Conservation (phyloP, 2,888 invertebrate species). For the Rhogogaster chlorosoma region DNA sequence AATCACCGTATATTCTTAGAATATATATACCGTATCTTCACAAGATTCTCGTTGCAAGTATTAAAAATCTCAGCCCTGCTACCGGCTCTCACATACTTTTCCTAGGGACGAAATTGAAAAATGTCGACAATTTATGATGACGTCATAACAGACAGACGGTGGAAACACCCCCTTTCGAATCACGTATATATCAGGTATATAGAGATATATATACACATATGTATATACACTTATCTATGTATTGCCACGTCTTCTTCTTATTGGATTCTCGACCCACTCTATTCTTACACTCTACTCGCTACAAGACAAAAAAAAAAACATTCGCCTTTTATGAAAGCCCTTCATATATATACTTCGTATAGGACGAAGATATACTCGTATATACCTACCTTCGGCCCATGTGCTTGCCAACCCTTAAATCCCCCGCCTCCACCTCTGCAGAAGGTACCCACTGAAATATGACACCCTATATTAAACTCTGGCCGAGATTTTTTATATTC, state of each 20-base stretch:
- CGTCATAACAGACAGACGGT: slow-evolving; percentile 50
- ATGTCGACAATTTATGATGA: slow-evolving; percentile 57
- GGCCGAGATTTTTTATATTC: slow-evolving; percentile 56
- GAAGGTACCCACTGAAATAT: slow-evolving; percentile 59
- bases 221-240: not conserved
- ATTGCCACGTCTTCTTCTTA: slow-evolving; percentile 50
- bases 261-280: slow-evolving; percentile 56
- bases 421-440: slow-evolving; percentile 51
- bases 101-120: slow-evolving; percentile 54
- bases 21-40: not conserved
- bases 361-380: slow-evolving; percentile 6
- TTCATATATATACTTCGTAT: slow-evolving; percentile 37
- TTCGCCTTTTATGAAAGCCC: slow-evolving; percentile 55
- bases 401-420: slow-evolving; percentile 39
- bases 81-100: not conserved
- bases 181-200: not conserved
- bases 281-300: slow-evolving; percentile 41
- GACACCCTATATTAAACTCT: slow-evolving; percentile 66
- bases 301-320: slow-evolving; percentile 62
- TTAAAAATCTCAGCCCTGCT: slow-evolving; percentile 12
- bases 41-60: not conserved
- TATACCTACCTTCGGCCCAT: not conserved
- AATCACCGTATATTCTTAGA: not conserved
- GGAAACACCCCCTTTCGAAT: slow-evolving; percentile 41
- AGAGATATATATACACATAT: not conserved